Percentiles rank a stretch among this genome's conserved stretches.
These are phyloP conservation scores for Eunapius fragilis DNA, from an alignment of 37 sponge, comb jelly and placozoan species.

Conservation along the genomic window DNA sequence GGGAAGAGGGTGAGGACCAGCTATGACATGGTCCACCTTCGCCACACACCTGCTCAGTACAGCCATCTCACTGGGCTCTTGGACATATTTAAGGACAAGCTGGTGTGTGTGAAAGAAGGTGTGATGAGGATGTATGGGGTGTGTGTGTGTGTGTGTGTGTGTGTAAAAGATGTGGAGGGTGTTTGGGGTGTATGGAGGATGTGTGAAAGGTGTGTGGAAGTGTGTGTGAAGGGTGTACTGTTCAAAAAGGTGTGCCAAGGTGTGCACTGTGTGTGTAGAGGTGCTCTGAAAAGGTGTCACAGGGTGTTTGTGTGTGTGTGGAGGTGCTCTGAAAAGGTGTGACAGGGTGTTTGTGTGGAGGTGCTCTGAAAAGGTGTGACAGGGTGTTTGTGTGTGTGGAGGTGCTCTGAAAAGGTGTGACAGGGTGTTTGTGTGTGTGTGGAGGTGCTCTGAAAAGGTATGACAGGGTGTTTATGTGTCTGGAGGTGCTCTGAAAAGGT, in stretches of 20 bases:
- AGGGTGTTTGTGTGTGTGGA: background rate
- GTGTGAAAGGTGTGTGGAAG: background rate
- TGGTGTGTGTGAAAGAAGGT: slow-evolving; percentile 33
- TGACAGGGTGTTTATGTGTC: background rate
- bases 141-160: background rate
- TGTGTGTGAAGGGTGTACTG: background rate
- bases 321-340: background rate
- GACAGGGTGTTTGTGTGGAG: background rate
- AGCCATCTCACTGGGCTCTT: slow-evolving; percentile 87
- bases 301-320: background rate
- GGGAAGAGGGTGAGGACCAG: slow-evolving; percentile 49
- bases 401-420: too few species aligned
- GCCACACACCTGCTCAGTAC: slow-evolving; percentile 76
- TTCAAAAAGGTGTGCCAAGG: background rate
- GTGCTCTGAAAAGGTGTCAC: background rate
- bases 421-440: background rate
- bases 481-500: background rate
- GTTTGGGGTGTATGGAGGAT: background rate
- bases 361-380: background rate
- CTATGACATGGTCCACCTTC: slow-evolving; percentile 81
- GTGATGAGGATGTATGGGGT: background rate
- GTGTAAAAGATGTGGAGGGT: background rate
- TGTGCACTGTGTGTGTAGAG: background rate
- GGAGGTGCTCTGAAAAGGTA: background rate
- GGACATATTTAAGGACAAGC: slow-evolving; percentile 86